Evolutionary conservation across 2,888 invertebrate species (phyloP), one percentile per base, ranked within the genome.

Genomic region (Rotaria sp.): DNA sequence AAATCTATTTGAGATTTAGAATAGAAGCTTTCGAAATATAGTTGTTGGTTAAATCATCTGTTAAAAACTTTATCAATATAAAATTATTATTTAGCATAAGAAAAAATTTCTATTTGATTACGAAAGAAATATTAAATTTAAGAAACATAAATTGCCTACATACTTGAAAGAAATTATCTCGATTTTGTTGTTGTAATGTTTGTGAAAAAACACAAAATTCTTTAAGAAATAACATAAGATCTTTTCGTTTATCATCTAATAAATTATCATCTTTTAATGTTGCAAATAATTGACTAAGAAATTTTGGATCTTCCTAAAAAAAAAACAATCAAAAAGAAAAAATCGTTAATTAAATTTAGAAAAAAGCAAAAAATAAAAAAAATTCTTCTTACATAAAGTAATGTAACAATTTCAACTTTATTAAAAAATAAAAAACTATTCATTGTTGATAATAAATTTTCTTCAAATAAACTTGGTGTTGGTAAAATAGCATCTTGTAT

Each of bases 381-480:
- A 75, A 50, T 48, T 26, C 57, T 35, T 88, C 90, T 89, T 89
- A 93, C 93, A 92, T 93, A 93, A 91, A 99, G 95, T 90, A 96
- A 93, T 89, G 95, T 96, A 89, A 99, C 97, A 92, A 99, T 99
- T 93, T 99, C 98, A 91, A 97, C 96, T 93, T 99, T 98, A 93
- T 97, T 98, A 93, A 99, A 99, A 93, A 97, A 99, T 92, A 99
- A 96, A 93, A 98, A 98, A 93, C 97, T 97, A 91, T 95, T 96
- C 90, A 99, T 93, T 87, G 97, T 96, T 90, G 96, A 97, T 88
- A 99, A 93, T 94, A 98, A 94, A 92, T 98, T 99, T 92, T 99
- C 99, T 91, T 99, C 99, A 92, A 98, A 99, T 89, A 99, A 96
- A 89, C 97, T 97, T 24, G 99, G 98, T 85, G 98, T 96, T 45